Evolutionary conservation across 2,888 invertebrate genomes (phyloP), one percentile per base, ranked within the genome.

Genomic region (Ormyrus labotus): DNA sequence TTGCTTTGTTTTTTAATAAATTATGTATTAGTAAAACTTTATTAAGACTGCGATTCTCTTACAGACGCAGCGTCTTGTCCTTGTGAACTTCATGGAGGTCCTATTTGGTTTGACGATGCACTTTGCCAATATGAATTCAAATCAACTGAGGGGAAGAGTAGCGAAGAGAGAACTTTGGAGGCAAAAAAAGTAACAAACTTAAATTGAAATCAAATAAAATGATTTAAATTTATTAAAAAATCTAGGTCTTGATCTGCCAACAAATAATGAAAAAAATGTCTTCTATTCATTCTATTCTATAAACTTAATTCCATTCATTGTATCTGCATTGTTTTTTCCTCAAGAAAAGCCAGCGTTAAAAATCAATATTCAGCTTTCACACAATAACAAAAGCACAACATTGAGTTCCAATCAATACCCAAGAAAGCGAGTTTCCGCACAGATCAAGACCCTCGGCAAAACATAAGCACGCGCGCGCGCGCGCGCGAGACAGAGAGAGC

Each of bases 81-180:
- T 78, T 73, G 78, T 69, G 68, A 78, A 78, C 82, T 82, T 78
- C 82, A 82, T 82, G 78, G 82, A 78, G 68, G 78, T 81, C 78
- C 74, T 78, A 80, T 69, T 78, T 75, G 57, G 51, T 78, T 77
- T 51, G 70, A 67, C 11, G 80, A 67, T 75, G 77, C 34, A 53
- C 71, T 77, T 80, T 78, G 77, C 65, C 82, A 82, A 79, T 78
- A 76, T 67, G 76, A 76, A 53, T 79, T 79, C 50, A 48, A 69
- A 64, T 70, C 47, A 13, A 76, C 50, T 13, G 45, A 64, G 45
- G 76, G 53, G 19, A 19, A 64, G 61, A 67, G 76, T 81, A 63
- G 81, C 50, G 64, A 70, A 71, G 74, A 76, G 48, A 78, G n/a
- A 78, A 82, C 72, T 81, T 81, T 79, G 55, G 45, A 70, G 45